Conservation (phyloP, 2,113 vertebrate genomes). For the Salvelinus sp. region DNA sequence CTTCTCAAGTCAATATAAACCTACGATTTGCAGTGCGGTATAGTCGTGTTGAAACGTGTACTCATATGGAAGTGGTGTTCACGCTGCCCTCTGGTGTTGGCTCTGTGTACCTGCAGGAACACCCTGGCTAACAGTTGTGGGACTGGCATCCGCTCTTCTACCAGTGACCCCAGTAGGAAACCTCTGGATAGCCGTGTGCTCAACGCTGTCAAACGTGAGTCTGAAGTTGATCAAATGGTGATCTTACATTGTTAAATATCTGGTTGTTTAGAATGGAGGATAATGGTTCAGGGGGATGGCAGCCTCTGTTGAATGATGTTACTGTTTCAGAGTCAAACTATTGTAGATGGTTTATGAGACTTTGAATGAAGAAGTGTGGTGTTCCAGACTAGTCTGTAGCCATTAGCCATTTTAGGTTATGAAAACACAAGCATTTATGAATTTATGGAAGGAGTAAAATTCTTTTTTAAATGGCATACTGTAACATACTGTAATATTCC, state of each 20-base stretch:
- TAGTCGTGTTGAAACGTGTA: conserved; percentile 28
- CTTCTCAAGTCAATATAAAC: conserved; percentile 68
- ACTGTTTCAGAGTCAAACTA: not conserved
- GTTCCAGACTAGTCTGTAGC: not conserved
- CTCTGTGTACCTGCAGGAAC: conserved; percentile 79
- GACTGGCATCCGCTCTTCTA: conserved; percentile 95
- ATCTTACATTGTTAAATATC: too few relatives aligned
- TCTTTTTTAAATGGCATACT: not conserved
- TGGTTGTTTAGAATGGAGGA: not conserved
- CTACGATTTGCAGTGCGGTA: conserved; percentile 60
- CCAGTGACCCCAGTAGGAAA: conserved; percentile 95
- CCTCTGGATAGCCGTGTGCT: conserved; percentile 96
- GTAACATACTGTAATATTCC: not conserved
- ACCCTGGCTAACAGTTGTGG: conserved; percentile 97
- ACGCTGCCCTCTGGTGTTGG: conserved; percentile 69
- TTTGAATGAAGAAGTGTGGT: not conserved
- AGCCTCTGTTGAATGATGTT: not conserved
- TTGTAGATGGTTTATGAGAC: not conserved
- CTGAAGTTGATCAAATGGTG: not conserved
- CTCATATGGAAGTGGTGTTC: conserved; percentile 30
- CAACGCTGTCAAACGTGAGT: conserved; percentile 96
- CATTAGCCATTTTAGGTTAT: not conserved
- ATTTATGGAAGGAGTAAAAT: not conserved
- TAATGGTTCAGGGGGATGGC: not conserved
- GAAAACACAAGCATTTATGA: not conserved